A percentile compares a stretch with the other conserved stretches of the same genome.
phyloP scores from a whole-genome alignment of 1,140 invertebrate genomes.

The Drosophila aff. region DNA sequence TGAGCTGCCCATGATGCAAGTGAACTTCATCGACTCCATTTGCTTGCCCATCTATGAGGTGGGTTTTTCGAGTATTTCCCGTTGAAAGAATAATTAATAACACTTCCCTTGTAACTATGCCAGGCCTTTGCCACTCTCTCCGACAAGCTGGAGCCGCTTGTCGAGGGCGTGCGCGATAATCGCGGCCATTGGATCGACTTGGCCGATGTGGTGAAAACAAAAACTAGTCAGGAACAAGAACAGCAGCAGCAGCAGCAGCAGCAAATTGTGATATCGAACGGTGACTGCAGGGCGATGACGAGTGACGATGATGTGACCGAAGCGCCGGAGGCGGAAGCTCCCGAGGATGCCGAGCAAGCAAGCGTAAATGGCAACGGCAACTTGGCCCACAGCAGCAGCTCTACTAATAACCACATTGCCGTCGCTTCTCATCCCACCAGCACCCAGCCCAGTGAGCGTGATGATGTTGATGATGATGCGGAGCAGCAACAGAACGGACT shows the following conservation, averaged over 20 bases:
- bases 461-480: slow-evolving; percentile 36
- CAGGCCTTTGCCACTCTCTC: slow-evolving; percentile 94
- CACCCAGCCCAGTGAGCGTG: slow-evolving; percentile 70
- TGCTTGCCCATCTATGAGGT: slow-evolving; percentile 98
- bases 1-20: slow-evolving; percentile 97
- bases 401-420: slow-evolving; percentile 74
- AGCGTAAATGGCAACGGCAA: slow-evolving; percentile 72
- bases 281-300: slow-evolving; percentile 53
- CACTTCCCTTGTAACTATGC: slow-evolving; percentile 46
- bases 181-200: slow-evolving; percentile 93
- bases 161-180: slow-evolving; percentile 94
- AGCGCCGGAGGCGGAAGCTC: slow-evolving; percentile 7
- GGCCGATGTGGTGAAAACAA: slow-evolving; percentile 86
- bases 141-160: slow-evolving; percentile 91
- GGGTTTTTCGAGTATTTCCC: slow-evolving; percentile 47
- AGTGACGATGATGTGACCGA: slow-evolving; percentile 42
- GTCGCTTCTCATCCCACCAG: slow-evolving; percentile 75
- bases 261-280: slow-evolving; percentile 77
- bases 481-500: slow-evolving; percentile 36
- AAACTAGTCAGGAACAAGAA: slow-evolving; percentile 72
- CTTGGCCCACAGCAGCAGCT: slow-evolving; percentile 53
- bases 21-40: slow-evolving; percentile 98
- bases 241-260: slow-evolving; percentile 44
- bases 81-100: too few species aligned
- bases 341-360: slow-evolving; percentile 34